Evolutionary conservation across 2,888 invertebrate genomes (phyloP).

Genomic region (Pseudeuparius sepicola): DNA sequence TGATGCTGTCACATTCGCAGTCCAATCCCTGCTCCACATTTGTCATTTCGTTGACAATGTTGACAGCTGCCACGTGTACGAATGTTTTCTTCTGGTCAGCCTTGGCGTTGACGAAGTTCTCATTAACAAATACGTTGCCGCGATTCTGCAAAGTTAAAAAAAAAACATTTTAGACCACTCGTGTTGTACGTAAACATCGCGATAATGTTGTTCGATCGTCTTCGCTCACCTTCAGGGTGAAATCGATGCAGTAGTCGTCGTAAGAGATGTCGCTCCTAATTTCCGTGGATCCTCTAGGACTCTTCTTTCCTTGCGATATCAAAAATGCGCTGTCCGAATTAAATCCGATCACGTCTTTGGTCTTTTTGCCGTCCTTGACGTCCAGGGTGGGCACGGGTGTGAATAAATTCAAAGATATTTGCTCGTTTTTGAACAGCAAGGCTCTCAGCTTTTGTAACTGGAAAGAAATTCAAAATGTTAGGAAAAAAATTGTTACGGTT

Average conservation of each 20-base stretch:
- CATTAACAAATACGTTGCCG: slow-evolving; percentile 56
- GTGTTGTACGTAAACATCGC: neutral
- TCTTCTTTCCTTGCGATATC: slow-evolving; percentile 53
- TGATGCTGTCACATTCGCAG: slow-evolving; percentile 37
- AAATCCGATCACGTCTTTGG: slow-evolving; percentile 51
- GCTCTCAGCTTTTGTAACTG: slow-evolving; percentile 31
- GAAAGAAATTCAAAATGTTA: slow-evolving; percentile 17
- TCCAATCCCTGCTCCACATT: slow-evolving; percentile 38
- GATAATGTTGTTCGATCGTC: neutral
- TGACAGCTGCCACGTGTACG: slow-evolving; percentile 44
- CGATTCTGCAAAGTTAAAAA: slow-evolving; percentile 41
- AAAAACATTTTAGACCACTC: slow-evolving; percentile 5
- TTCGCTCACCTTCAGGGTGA: slow-evolving; percentile 49
- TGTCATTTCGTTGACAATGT: slow-evolving; percentile 39
- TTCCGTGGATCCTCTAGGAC: slow-evolving; percentile 46
- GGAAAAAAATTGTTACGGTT: slow-evolving; percentile 7
- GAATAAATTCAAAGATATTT: slow-evolving; percentile 51
- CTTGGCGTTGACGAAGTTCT: slow-evolving; percentile 46
- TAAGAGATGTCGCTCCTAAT: slow-evolving; percentile 47
- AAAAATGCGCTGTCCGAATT: slow-evolving; percentile 52
- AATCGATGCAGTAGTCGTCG: slow-evolving; percentile 56
- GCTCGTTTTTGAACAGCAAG: slow-evolving; percentile 44
- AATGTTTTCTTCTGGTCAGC: slow-evolving; percentile 51
- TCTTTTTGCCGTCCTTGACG: slow-evolving; percentile 45
- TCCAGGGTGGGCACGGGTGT: slow-evolving; percentile 47